Evolutionary conservation across 1,140 invertebrate species (phyloP), one percentile per base, ranked within the genome.

Genomic region (Palaemon carinicauda): DNA sequence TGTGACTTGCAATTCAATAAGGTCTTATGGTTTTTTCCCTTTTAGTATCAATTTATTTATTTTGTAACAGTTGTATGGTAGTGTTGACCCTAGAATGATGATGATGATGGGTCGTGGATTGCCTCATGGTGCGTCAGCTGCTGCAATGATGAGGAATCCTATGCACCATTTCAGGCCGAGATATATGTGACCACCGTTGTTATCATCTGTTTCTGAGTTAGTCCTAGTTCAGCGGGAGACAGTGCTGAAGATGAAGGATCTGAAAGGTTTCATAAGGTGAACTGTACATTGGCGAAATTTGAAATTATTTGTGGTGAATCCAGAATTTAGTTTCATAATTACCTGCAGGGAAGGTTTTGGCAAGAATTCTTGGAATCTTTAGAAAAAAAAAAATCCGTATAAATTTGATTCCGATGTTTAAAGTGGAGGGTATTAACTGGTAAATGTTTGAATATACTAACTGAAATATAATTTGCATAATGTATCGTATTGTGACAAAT

Each of bases 61-160:
- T 21, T 27, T n/a, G 56, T 65, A n/a, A 7, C 84, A 86, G 51
- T 80, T 86, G 77, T 86, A 86, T 54, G 84, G 84, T n/a, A 41
- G 65, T 21, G 52, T 86, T 19, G 84, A 86, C 50, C 84, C 84
- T 5, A 50, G 84, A 7, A 86, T 86, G 84, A 86, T 86, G 84
- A 86, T 86, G 84, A 86, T 86, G 65, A 86, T 86, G 84, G 84
- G 84, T 7, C 84, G 84, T 54, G 84, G 84, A 7, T 80, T 86
- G 75, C 84, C 84, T 21, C 84, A 77, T 1, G 84, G 84, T 21
- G 82, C 82, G 1, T 77, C 84, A 21, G 84, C 84, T 19, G 65
- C 65, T 15, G 84, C 84, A 21, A 86, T 86, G 84, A 86, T 86
- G 84, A 50, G 84, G 15, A 60, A 69, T 33, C 84, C 84, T 51